Base-by-base conservation (phyloP, 1,140 invertebrate genomes). In the Euura lappo region DNA sequence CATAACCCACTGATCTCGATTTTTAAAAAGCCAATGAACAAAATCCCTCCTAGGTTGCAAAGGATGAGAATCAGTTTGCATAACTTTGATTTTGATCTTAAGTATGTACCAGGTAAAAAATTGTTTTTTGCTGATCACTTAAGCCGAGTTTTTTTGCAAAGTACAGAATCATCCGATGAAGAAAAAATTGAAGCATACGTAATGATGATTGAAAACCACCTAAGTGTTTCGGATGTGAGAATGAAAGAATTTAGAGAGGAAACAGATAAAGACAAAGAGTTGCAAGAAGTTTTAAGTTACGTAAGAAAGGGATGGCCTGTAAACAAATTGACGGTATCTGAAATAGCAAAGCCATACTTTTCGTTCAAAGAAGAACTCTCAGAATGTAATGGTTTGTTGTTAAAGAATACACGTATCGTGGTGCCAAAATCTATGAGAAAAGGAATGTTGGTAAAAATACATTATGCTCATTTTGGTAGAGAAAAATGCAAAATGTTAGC, bases 391-490 rank as follows among this genome's bases (percentile, higher is more conserved):
- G 76, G 80, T 46, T 45, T 87, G 51, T 5, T 88, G 6, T 83
- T 85, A 70, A 85, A 83, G 77, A 75, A 75, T 70, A 68, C 80
- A 66, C 44, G 76, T 47, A 69, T 87, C 8, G 76, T 89, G 7
- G 83, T 89, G 46, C 88, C 86, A 10, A 72, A 72, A 60, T 76
- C 67, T 66, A 71, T 85, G 68, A 70, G 84, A 74, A 74, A 76
- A 69, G 73, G 80, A 67, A 86, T 88, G 68, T 78, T 88, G 65
- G 68, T 80, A 44, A 74, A 77, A 46, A 72, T 89, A 65, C 88
- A 89, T 79, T 80, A 84, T 73, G 77, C 79, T 28, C 88, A 90
- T 79, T 60, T 88, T 67, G 89, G 89, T 1, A 79, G 84, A 72
- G 84, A 85, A 68, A 86, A 86, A 75, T 83, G 79, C 70, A 81